Percentiles rank a stretch among this genome's conserved stretches.
Conservation (phyloP, 2,888 invertebrate genomes). For the Cheilosia scutellata region DNA sequence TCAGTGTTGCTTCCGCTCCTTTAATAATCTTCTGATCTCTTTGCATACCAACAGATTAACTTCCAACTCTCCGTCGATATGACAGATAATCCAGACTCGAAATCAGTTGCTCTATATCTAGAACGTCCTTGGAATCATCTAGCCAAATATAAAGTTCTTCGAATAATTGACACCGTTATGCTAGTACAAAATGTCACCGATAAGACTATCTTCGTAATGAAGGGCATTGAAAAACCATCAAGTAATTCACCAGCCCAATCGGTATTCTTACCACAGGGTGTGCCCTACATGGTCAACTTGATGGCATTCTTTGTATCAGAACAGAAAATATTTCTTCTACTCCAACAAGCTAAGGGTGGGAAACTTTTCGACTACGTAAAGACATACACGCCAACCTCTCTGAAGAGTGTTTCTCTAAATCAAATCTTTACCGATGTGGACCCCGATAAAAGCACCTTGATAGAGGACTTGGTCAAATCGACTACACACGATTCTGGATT, state of each 20-base stretch:
- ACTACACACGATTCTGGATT: constrained; percentile 67
- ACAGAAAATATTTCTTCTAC: constrained; percentile 82
- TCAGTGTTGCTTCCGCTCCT: not conserved
- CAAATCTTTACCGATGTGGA: constrained; percentile 80
- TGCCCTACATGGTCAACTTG: constrained; percentile 83
- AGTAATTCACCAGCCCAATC: constrained; percentile 82
- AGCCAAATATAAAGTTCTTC: constrained; percentile 83
- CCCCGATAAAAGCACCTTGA: constrained; percentile 27
- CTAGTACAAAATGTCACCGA: constrained; percentile 83
- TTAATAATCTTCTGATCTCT: not conserved
- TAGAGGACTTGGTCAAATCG: constrained; percentile 44
- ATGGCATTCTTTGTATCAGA: constrained; percentile 83
- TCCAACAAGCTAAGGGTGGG: constrained; percentile 83
- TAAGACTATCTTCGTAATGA: constrained; percentile 82
- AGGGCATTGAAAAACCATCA: constrained; percentile 83
- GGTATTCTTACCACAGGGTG: constrained; percentile 82
- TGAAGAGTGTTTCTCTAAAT: constrained; percentile 75
- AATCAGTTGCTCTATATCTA: constrained; percentile 77
- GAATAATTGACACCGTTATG: constrained; percentile 82
- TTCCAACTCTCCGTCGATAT: constrained; percentile 82
- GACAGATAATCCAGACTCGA: constrained; percentile 74
- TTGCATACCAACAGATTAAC: constrained; percentile 62
- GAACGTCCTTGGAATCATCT: constrained; percentile 83
- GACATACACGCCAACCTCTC: constrained; percentile 78
- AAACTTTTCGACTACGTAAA: constrained; percentile 82